A percentile compares a stretch with the other conserved stretches of the same genome.
Evolutionary conservation across 1,140 invertebrate species (phyloP).

Genomic region (Caenorhabditis inopinata): DNA sequence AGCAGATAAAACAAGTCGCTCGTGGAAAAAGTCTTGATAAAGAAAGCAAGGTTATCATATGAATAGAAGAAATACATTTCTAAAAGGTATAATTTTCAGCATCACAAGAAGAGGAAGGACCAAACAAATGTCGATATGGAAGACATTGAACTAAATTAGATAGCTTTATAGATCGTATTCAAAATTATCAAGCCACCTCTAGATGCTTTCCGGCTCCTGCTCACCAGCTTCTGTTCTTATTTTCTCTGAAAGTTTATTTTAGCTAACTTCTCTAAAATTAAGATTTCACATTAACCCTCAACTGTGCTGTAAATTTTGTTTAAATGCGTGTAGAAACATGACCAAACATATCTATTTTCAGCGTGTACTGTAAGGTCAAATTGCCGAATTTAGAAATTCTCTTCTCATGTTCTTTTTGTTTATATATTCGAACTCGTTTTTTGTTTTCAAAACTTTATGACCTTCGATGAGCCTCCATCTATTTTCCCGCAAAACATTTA

Average conservation of each 20-base stretch:
- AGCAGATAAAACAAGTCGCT: conserved; percentile 43
- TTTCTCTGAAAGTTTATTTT: not conserved
- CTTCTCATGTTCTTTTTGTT: conserved; percentile 13
- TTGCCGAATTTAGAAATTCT: not conserved
- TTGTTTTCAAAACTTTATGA: not conserved
- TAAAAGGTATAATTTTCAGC: not conserved
- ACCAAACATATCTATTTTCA: not conserved
- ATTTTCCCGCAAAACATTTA: conserved; percentile 23
- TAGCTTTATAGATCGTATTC: not conserved
- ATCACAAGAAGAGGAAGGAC: conserved; percentile 25
- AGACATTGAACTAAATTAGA: conserved; percentile 27
- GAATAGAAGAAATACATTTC: not conserved
- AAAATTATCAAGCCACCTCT: not conserved
- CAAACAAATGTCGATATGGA: conserved; percentile 24
- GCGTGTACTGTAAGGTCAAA: not conserved
- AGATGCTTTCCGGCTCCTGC: conserved; percentile 13
- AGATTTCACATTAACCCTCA: not conserved
- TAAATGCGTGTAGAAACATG: conserved; percentile 29
- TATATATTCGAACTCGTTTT: conserved; percentile 13
- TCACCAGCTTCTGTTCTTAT: not conserved
- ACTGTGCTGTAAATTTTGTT: not conserved
- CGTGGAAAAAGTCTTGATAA: conserved; percentile 33
- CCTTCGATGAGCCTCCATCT: conserved; percentile 25
- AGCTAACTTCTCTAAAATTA: too few relatives aligned
- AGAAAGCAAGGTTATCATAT: not conserved